Base-by-base conservation (phyloP, 2,797 vertebrate species). In the Bufotes viridis region DNA sequence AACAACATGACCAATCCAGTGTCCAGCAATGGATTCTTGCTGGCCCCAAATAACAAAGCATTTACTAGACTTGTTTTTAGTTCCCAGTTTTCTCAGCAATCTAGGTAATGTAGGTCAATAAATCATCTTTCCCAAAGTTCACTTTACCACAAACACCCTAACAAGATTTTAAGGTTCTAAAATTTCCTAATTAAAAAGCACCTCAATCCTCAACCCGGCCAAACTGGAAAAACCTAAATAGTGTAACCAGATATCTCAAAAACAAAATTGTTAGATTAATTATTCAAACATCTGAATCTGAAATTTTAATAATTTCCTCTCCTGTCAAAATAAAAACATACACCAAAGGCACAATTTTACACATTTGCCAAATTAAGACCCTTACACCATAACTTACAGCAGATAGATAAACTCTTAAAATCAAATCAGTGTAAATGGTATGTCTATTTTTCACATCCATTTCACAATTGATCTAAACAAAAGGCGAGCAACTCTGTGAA, bases 301-400 rank as follows among this genome's bases (percentile, higher is more conserved):
- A 58, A 12, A 72, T 34, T 58, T 61, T 63, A 76, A 76, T 61
- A 4, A 29, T 61, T 61, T 42, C 14, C n/a, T 13, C n/a, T 53
- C 42, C 9, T 51, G 13, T 17, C 14, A 75, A 81, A 81, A 63
- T 51, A 26, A 87, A 42, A 81, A 87, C 74, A 24, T 81, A 86
- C 61, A 86, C 26, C 75, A 76, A 69, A 55, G 61, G 84, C 75
- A 63, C 78, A 29, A 13, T 13, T 51, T 70, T 78, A 69, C 51
- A 86, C 0, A 34, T 55, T 12, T 79, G 11, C 49, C 51, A 51
- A 26, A 58, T n/a, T 17, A 53, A 49, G 1, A 24, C 42, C 49
- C 42, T 34, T 51, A 51, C 2, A 51, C 18, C 42, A 75, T n/a
- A 49, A 34, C 34, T 74, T 74, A 18, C 34, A 75, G 72, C 4